Base-by-base conservation (phyloP, 2,113 vertebrate genomes). In the Lagopus muta region DNA sequence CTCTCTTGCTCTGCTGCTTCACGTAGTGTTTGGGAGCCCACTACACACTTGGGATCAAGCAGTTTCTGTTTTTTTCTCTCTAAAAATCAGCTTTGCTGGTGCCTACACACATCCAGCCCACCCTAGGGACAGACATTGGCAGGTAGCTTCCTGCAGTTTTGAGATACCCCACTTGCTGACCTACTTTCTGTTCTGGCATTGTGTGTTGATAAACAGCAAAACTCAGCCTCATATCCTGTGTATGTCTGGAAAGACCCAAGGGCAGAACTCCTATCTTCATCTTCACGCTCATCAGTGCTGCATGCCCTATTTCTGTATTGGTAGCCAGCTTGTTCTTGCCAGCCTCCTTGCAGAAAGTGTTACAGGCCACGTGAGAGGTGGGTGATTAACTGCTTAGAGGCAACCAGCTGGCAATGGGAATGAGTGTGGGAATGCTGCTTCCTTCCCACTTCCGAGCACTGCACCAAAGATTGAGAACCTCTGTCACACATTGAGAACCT, bases 241-340 rank as follows among this genome's bases (percentile, higher is more conserved):
- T 28, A 1, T 8, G 73, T 50, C 86, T 89, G 70, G 64, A 75
- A 77, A 14, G 64, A 61, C 48, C 27, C 17, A 75, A 54, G 32
- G 78, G 50, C 42, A 28, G 25, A 30, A 71, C 73, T 86, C 50
- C 28, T 28, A 2, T 8, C 45, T 3, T 82, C 54, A 5, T 57
- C 55, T 71, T 16, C 27, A 19, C 21, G 24, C 43, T 38, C 18
- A 17, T 22, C 24, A 21, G 40, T 13, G 13, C 54, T 24, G 54
- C 0, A 0, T 4, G 6, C 47, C 82, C 74, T 20, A 0, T 32
- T 58, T 40, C 8, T 24, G 34, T 8, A 7, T 11, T 58, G 32
- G 30, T 62, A 43, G 57, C 50, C 40, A 15, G 60, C 36, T n/a
- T 18, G 36, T 40, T 1, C 71, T 65, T 57, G 61, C 8, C 15